Conservation (phyloP, 2,888 invertebrate genomes). For the Hesperia comma region DNA sequence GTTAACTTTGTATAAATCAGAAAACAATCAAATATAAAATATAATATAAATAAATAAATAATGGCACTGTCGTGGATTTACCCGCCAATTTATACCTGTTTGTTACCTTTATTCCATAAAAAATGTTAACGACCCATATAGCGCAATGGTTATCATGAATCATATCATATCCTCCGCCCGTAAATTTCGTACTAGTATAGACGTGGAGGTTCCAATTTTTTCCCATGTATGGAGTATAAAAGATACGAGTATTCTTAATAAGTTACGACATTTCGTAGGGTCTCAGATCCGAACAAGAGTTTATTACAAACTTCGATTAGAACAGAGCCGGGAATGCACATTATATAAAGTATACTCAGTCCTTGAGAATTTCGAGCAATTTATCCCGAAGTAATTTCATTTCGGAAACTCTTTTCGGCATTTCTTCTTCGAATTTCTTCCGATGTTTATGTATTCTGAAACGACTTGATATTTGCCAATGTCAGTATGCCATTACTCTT, state of each 20-base stretch:
- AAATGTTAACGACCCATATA: no score
- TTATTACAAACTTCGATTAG: conserved; percentile 26
- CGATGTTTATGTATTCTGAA: conserved; percentile 45
- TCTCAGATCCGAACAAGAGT: conserved; percentile 2
- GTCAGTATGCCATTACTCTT: conserved; percentile 38
- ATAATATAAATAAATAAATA: no score
- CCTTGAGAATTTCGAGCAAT: conserved; percentile 45
- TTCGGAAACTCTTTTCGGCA: conserved; percentile 41
- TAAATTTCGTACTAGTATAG: no score
- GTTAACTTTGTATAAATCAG: no score
- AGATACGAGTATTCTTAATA: not conserved
- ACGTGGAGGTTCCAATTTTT: no score
- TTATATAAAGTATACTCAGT: conserved; percentile 24
- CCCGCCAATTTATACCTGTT: no score
- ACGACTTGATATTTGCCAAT: conserved; percentile 42
- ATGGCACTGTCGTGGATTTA: no score
- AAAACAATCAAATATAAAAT: no score
- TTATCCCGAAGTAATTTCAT: conserved; percentile 47
- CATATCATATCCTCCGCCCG: no score
- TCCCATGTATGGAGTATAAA: not conserved
- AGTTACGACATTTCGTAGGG: not conserved
- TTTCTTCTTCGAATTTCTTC: conserved; percentile 42
- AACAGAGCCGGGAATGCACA: conserved; percentile 16
- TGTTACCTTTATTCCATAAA: no score
- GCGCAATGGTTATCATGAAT: no score